Base-by-base conservation (phyloP, 2,113 vertebrate species). In the Procavia capensis region DNA sequence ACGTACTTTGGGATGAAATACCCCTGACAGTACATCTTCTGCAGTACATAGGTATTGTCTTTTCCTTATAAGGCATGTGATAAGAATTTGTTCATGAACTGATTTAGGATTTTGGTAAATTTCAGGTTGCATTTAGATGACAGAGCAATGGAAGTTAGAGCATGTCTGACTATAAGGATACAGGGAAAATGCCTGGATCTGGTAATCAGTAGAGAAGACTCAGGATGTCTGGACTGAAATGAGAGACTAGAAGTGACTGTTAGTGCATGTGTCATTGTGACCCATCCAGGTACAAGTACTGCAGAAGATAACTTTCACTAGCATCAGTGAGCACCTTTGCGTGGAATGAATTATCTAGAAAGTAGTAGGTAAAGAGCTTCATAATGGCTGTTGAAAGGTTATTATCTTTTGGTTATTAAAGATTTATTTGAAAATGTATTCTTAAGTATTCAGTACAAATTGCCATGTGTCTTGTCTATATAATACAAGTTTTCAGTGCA, bases 321-420 rank as follows among this genome's bases (percentile, higher is more conserved):
- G 79, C 22, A 59, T 74, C 76, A 84, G 0, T 83, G 72, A 94
- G 2, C 39, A 50, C 85, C 13, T 75, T 8, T 70, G 54, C 90
- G 31, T 91, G 47, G 43, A 78, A 45, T 36, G 95, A 76, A 91
- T 84, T 80, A 47, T 76, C 57, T 81, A 85, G 41, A 91, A 96
- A 93, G 76, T 43, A 93, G 20, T 72, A 90, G 17, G 63, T 68
- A 57, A 90, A 87, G 54, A 79, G 27, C 39, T 81, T 93, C 39
- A 47, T 76, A 34, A 24, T 75, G 27, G 22, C 84, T 80, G 39
- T 68, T 84, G 43, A 89, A 95, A 91, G 70, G 10, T 10, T 70
- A 76, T 94, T 80, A 90, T 85, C 39, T 91, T 88, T 84, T 43
- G 41, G 34, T 91, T 68, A 88, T 92, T 94, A 90, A 93, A 85